Percentiles rank a stretch among this genome's conserved stretches.
phyloP scores from a whole-genome alignment of 1,140 invertebrate species.

The Habropoda laboriosa region DNA sequence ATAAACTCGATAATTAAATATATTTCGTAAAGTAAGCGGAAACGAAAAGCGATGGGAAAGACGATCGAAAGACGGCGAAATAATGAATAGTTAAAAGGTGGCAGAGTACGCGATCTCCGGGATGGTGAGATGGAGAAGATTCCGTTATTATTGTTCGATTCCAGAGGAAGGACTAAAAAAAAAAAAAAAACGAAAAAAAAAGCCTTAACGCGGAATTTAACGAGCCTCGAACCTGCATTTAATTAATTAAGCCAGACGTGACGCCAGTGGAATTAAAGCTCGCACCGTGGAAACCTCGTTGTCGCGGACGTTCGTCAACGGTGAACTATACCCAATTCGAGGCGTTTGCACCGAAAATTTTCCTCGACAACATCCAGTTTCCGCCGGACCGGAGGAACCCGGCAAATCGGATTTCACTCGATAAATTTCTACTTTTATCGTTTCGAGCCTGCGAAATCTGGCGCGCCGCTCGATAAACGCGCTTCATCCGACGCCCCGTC shows the following conservation, averaged over 20 bases:
- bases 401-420: background rate
- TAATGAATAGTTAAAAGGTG: constrained; percentile 14
- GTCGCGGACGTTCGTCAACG: constrained; percentile 12
- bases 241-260: constrained; percentile 56
- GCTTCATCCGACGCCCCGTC: background rate
- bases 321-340: background rate
- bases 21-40: no score
- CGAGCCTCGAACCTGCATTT: constrained; percentile 51
- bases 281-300: constrained; percentile 31
- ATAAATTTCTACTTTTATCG: constrained; percentile 3
- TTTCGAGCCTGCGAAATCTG: background rate
- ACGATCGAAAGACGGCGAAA: background rate
- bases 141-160: constrained; percentile 38
- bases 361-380: no score
- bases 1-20: background rate
- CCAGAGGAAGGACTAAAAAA: constrained; percentile 16
- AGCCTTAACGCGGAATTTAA: constrained; percentile 44
- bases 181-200: no score
- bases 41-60: background rate
- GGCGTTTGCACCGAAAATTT: background rate
- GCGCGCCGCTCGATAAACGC: background rate
- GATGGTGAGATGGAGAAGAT: constrained; percentile 12
- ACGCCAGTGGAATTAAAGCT: constrained; percentile 51
- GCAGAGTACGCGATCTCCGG: background rate
- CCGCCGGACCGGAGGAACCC: no score